phyloP scores from a whole-genome alignment of 2,888 invertebrate species.

The Acanthacorydalis orientalis region DNA sequence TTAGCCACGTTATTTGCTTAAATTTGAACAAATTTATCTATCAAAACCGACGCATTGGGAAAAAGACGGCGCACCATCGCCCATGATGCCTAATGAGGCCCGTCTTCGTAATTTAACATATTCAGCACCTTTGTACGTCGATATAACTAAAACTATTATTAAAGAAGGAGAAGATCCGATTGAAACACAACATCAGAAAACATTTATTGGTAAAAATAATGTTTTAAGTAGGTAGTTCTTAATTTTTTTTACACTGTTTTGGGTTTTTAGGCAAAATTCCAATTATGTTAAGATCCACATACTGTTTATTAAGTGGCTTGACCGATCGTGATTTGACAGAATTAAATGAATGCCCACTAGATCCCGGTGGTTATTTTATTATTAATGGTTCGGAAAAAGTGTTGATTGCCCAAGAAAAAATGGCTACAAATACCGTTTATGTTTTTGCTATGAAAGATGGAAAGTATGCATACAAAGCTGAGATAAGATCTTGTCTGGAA shows the following conservation, averaged over 20 bases:
- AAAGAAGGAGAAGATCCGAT: conserved; percentile 82
- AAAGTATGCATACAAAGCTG: conserved; percentile 96
- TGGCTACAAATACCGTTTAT: conserved; percentile 99
- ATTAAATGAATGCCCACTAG: conserved; percentile 96
- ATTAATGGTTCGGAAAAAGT: conserved; percentile 99
- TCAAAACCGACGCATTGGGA: conserved; percentile 99
- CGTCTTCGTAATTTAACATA: conserved; percentile 92
- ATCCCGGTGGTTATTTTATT: conserved; percentile 99
- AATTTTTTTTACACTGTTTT: neutral
- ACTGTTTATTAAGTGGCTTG: conserved; percentile 84
- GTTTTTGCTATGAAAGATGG: conserved; percentile 99
- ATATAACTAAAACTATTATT: conserved; percentile 91
- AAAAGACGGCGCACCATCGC: conserved; percentile 97
- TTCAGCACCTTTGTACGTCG: conserved; percentile 96
- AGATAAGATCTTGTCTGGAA: conserved; percentile 88
- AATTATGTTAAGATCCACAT: conserved; percentile 96
- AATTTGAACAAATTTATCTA: conserved; percentile 97
- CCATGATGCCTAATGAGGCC: conserved; percentile 99
- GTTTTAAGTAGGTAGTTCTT: neutral
- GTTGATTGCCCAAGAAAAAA: conserved; percentile 98
- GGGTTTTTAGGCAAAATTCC: conserved; percentile 73
- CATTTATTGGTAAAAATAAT: conserved; percentile 38
- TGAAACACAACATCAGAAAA: conserved; percentile 63
- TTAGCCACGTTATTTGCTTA: conserved; percentile 76
- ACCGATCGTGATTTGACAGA: conserved; percentile 98